A percentile compares a stretch with the other conserved stretches of the same genome.
These are phyloP conservation scores for Xenopus laevis DNA, from an alignment of 2,113 vertebrate species.

Conservation along the genomic window DNA sequence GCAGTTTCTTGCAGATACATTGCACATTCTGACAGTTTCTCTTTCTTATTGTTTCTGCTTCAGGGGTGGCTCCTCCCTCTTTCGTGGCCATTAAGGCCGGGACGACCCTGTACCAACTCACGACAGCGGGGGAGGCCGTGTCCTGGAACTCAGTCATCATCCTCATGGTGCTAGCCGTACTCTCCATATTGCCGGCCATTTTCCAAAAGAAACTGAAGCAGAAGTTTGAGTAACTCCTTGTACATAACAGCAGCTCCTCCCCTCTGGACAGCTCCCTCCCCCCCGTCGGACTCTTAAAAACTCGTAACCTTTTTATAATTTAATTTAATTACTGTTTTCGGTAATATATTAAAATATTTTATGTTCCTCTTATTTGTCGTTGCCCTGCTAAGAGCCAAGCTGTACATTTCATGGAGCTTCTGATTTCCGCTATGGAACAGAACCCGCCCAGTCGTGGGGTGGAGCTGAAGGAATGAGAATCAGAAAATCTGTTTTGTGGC, in stretches of 20 bases:
- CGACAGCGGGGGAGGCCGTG: constrained; percentile 94
- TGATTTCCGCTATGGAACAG: no score
- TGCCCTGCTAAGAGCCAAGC: no score
- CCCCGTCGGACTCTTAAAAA: background rate
- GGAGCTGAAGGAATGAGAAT: no score
- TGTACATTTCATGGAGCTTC: no score
- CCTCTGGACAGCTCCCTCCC: background rate
- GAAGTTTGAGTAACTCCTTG: constrained; percentile 78
- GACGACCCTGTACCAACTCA: constrained; percentile 94
- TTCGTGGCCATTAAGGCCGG: constrained; percentile 97
- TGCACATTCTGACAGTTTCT: no score
- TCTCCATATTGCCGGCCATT: constrained; percentile 90
- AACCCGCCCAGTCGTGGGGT: no score
- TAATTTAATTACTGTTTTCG: no score
- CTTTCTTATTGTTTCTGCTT: constrained; percentile 23
- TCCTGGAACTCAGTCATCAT: constrained; percentile 95
- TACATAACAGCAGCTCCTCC: background rate
- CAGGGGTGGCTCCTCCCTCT: constrained; percentile 93
- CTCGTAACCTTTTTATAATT: no score
- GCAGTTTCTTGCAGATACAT: no score
- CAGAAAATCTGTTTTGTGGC: no score
- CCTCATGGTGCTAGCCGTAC: constrained; percentile 84
- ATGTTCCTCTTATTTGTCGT: no score
- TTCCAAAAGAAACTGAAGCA: constrained; percentile 93
- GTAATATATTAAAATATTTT: no score